A percentile compares a stretch with the other conserved stretches of the same genome.
phyloP scores from a whole-genome alignment of 2,113 vertebrate genomes.

The Rhinopomastus cyanomelas region DNA sequence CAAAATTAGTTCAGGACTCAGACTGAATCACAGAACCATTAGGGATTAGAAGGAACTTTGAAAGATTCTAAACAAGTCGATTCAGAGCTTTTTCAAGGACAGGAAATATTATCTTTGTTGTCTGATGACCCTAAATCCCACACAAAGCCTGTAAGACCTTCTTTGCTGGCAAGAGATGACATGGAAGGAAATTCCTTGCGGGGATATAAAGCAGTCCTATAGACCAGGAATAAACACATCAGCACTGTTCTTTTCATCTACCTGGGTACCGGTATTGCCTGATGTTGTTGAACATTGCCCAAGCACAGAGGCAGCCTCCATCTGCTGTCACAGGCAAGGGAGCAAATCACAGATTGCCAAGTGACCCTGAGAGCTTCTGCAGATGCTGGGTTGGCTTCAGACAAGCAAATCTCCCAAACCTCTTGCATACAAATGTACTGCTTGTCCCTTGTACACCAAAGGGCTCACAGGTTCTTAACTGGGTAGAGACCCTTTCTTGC shows the following conservation, averaged over 20 bases:
- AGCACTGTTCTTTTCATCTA: background rate
- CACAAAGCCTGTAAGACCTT: accelerated
- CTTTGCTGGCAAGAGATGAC: background rate
- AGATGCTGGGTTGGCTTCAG: background rate
- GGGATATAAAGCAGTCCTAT: background rate
- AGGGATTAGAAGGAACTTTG: too few species aligned
- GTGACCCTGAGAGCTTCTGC: accelerated
- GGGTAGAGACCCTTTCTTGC: background rate
- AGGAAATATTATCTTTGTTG: background rate
- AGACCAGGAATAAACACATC: background rate
- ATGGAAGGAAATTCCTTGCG: background rate
- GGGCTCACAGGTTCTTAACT: accelerated
- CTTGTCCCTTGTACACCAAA: background rate
- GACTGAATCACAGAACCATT: background rate
- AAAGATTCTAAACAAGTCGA: too few species aligned
- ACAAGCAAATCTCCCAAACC: background rate
- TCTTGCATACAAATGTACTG: background rate
- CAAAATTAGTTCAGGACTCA: background rate
- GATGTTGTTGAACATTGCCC: background rate
- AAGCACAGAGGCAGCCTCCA: background rate
- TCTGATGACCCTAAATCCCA: background rate
- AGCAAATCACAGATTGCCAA: background rate
- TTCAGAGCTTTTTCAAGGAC: background rate
- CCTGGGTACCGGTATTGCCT: background rate
- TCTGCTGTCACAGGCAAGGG: background rate